Conservation (phyloP, 2,113 vertebrate genomes). For the Gorsachius goisagi region DNA sequence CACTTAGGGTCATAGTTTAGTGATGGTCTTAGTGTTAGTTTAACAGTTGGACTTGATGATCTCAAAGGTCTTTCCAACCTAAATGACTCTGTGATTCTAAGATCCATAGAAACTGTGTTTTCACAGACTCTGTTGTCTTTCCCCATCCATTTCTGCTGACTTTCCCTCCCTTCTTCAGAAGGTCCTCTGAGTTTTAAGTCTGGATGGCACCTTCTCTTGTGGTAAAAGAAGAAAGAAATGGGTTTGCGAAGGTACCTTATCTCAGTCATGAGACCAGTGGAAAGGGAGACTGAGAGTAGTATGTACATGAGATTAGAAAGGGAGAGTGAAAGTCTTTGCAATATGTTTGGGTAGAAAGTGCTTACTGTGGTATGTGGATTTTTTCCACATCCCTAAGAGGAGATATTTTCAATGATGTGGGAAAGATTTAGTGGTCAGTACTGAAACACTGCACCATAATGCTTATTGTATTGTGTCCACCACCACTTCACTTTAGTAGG, state of each 20-base stretch:
- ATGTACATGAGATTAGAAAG: not conserved
- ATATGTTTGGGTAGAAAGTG: not conserved
- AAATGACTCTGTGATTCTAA: not conserved
- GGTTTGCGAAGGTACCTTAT: not conserved
- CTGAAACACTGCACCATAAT: accelerated
- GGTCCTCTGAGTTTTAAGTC: not conserved
- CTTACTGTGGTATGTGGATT: not conserved
- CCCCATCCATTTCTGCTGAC: not conserved
- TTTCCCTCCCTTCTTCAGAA: not conserved
- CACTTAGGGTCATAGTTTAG: not conserved
- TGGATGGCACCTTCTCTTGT: not conserved
- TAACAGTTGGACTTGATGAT: not conserved
- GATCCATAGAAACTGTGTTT: not conserved
- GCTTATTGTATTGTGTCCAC: not conserved
- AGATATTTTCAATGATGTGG: not conserved
- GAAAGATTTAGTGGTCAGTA: not conserved
- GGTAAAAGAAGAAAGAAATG: not conserved
- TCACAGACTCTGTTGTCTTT: not conserved
- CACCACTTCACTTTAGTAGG: not conserved
- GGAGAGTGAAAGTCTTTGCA: not conserved
- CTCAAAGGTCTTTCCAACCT: too few species aligned
- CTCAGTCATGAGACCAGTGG: not conserved
- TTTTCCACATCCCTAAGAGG: not conserved
- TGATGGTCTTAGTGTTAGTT: not conserved
- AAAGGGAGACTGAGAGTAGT: not conserved